A percentile compares a stretch with the other conserved stretches of the same genome.
These are phyloP conservation scores for Nasonia vitripennis DNA, from an alignment of 1,140 invertebrate species.

Conservation along the genomic window DNA sequence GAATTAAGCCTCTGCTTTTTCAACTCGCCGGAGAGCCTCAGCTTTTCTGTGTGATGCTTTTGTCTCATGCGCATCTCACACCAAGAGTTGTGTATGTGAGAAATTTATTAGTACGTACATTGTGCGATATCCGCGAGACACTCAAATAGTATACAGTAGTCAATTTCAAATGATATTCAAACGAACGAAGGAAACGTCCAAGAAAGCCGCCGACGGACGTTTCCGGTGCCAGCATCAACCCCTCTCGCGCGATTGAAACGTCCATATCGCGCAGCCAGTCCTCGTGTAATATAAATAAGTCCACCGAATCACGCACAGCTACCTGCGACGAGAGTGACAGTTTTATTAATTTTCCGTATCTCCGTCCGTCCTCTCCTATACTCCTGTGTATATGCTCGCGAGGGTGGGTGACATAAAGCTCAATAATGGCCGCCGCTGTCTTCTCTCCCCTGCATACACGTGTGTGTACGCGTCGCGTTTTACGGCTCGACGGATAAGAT, in stretches of 20 bases:
- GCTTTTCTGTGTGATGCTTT: not conserved
- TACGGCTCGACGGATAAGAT: not conserved
- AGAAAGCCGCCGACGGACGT: not conserved
- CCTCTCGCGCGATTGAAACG: slow-evolving; percentile 69
- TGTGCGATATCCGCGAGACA: not conserved
- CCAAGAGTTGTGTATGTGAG: not conserved
- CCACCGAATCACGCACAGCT: slow-evolving; percentile 50
- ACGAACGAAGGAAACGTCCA: not conserved
- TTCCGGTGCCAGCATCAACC: not conserved
- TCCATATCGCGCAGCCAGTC: slow-evolving; percentile 67
- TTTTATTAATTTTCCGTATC: slow-evolving; percentile 84
- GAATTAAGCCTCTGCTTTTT: slow-evolving; percentile 61
- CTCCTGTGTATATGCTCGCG: slow-evolving; percentile 42
- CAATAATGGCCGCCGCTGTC: slow-evolving; percentile 62
- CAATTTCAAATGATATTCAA: slow-evolving; percentile 20
- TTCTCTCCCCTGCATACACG: not conserved
- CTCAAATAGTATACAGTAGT: not conserved
- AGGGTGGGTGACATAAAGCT: slow-evolving; percentile 64
- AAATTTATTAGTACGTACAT: not conserved
- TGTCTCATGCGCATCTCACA: not conserved
- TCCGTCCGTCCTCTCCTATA: slow-evolving; percentile 59
- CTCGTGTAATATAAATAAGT: slow-evolving; percentile 50
- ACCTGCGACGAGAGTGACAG: slow-evolving; percentile 78
- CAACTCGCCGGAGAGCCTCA: slow-evolving; percentile 43
- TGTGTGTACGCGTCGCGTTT: not conserved